Conservation (phyloP, 2,113 vertebrate genomes). For the Piliocolobus tephrosceles region DNA sequence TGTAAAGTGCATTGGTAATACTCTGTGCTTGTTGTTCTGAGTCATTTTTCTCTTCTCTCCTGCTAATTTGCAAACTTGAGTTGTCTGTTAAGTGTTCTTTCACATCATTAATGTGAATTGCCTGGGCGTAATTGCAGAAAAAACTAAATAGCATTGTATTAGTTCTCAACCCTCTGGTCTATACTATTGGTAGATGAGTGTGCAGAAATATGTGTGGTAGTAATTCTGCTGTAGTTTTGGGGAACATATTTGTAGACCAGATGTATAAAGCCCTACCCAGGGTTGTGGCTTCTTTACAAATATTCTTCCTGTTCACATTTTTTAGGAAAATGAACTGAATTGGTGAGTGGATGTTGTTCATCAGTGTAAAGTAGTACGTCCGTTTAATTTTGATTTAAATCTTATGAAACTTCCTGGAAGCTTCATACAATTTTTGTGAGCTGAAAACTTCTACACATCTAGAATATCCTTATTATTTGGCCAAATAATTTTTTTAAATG, state of each 20-base stretch:
- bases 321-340: background rate
- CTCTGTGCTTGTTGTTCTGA: conserved; percentile 31
- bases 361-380: background rate
- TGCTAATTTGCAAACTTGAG: conserved; percentile 69
- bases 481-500: background rate
- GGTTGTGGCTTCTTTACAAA: background rate
- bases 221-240: background rate
- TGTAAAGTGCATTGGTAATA: conserved; percentile 69
- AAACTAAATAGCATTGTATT: background rate
- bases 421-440: background rate
- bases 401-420: background rate
- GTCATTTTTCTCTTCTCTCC: conserved; percentile 49
- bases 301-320: background rate
- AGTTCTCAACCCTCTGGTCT: background rate
- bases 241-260: background rate
- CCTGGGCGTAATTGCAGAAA: conserved; percentile 19
- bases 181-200: background rate
- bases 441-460: background rate
- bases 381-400: conserved; percentile 19
- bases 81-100: conserved; percentile 59
- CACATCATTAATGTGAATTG: conserved; percentile 54
- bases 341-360: background rate
- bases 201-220: background rate
- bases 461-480: background rate
- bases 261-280: background rate